Base-by-base conservation (phyloP, 1,140 invertebrate genomes). In the Brachionus paranguensis region DNA sequence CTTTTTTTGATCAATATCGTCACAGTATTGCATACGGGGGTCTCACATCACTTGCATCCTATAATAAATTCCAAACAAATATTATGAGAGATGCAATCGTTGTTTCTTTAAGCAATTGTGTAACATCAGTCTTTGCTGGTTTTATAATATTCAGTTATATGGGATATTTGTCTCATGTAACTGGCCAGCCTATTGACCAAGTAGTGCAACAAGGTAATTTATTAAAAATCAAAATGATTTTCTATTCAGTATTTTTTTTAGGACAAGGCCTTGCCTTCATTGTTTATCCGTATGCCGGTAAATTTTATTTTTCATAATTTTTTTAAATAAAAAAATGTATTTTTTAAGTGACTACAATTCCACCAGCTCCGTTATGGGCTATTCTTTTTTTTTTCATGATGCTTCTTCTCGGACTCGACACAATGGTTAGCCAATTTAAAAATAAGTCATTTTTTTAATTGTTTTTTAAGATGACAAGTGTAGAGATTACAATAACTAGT, bases 131-230 rank as follows among this genome's bases (percentile, higher is more conserved):
- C 41, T 81, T 81, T 64, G 78, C 78, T 45, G 78, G 96, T 0
- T 94, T 99, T 83, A 96, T 99, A 1, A 96, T 99, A 14, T 99
- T 99, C 87, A 96, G 96, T 0, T 94, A 99, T 20, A 95, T 99
- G 84, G 97, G 97, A 8, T 89, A 89, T 85, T 88, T 89, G 87
- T 88, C 88, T 0, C 84, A 88, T 78, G 85, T 88, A 81, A 87
- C 88, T 53, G 84, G 87, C 33, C 85, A 86, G 78, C 84, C 85
- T n/a, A 86, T 89, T 24, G 85, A 85, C 70, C 72, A 87, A 55
- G 89, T 89, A 1, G 89, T 88, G 0, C 86, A 86, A 1, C 87
- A 86, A 43, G 68, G 68, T 72, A 72, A 72, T 17, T 45, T 17
- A 20, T 17, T 6, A 45, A 27, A 86, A 27, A 72, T 83, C 45